phyloP scores from a whole-genome alignment of 2,797 vertebrate species.

The Anguilla anguilla region DNA sequence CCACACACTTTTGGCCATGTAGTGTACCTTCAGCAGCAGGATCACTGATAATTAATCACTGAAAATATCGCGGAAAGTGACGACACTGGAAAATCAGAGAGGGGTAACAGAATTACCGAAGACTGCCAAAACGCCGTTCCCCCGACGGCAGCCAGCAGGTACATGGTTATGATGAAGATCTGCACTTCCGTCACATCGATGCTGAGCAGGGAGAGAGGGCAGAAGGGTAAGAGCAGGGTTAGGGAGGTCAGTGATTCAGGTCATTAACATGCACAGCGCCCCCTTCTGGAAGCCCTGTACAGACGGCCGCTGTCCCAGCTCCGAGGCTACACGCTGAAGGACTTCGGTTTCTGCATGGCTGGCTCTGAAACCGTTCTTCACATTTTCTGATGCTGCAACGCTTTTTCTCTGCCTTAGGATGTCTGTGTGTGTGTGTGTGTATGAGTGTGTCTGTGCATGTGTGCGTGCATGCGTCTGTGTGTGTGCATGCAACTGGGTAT shows the following conservation, averaged over 20 bases:
- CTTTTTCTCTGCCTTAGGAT: not conserved
- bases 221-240: constrained; percentile 73
- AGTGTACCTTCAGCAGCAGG: not conserved
- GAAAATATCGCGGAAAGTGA: not conserved
- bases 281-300: constrained; percentile 34
- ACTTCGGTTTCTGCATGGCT: not conserved
- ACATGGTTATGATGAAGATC: constrained; percentile 99
- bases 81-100: not conserved
- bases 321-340: not conserved
- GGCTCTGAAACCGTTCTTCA: not conserved
- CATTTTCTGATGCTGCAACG: not conserved
- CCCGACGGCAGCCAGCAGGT: constrained; percentile 96
- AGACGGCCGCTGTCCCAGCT: not conserved
- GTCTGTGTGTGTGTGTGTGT: too few relatives aligned
- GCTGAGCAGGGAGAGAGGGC: constrained; percentile 85
- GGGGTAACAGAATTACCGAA: constrained; percentile 80
- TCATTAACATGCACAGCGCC: constrained; percentile 61
- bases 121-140: constrained; percentile 98
- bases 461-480: not conserved
- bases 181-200: constrained; percentile 99
- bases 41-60: not conserved
- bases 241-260: constrained; percentile 63
- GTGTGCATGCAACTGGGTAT: too few relatives aligned
- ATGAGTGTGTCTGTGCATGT: too few relatives aligned
- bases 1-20: too few relatives aligned